Conservation (phyloP, 2,113 vertebrate species). For the Oxyruncus cristatus region DNA sequence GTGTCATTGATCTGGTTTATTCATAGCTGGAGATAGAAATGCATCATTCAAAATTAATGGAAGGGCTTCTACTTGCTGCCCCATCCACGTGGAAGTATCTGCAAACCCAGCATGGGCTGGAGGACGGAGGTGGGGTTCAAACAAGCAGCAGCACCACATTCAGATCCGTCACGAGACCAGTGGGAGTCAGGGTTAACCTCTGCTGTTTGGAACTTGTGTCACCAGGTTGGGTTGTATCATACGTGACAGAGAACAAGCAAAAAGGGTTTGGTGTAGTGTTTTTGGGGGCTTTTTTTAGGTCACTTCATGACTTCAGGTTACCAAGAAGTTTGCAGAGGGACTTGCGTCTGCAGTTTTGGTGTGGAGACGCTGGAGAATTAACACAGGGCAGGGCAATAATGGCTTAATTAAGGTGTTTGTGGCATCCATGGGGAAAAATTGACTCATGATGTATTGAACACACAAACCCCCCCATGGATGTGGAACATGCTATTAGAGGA, state of each 20-base stretch:
- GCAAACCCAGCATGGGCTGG: background rate
- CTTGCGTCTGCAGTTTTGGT: background rate
- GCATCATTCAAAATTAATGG: constrained; percentile 77
- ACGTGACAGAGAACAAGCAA: background rate
- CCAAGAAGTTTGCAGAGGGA: background rate
- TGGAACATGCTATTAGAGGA: background rate
- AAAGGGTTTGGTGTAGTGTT: background rate
- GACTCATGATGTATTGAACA: background rate
- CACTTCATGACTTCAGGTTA: background rate
- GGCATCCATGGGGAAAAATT: background rate
- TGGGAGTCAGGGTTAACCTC: background rate
- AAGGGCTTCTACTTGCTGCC: constrained; percentile 53
- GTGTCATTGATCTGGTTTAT: constrained; percentile 80
- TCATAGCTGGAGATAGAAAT: constrained; percentile 75
- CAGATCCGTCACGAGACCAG: background rate
- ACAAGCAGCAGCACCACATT: background rate
- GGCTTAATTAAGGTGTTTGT: background rate
- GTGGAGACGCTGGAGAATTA: background rate
- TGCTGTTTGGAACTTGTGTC: background rate
- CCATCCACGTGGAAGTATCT: background rate
- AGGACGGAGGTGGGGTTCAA: background rate
- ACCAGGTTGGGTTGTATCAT: rapidly evolving
- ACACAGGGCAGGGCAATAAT: background rate
- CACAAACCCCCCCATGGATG: background rate
- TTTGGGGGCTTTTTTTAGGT: background rate